A percentile compares a stretch with the other conserved stretches of the same genome.
Conservation (phyloP, 2,797 vertebrate genomes). For the Streptopelia turtur region DNA sequence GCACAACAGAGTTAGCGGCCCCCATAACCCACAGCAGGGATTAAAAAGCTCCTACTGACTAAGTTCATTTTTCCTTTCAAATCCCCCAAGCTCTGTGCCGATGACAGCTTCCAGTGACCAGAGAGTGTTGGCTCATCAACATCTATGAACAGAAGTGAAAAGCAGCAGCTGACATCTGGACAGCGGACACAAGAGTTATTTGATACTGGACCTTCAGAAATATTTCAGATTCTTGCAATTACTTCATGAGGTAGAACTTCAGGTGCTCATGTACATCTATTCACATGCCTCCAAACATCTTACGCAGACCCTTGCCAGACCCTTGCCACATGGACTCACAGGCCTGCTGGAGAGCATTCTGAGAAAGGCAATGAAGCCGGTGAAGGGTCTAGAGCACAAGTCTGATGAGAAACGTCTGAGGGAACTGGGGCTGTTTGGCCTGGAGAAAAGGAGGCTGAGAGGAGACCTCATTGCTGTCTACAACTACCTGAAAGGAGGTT, state of each 20-base stretch:
- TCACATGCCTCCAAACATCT: not conserved
- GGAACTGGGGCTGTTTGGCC: no score
- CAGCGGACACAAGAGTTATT: not conserved
- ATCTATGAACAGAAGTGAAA: not conserved
- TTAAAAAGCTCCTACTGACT: not conserved
- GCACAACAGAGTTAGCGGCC: not conserved
- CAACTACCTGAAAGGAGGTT: no score
- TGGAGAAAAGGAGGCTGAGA: no score
- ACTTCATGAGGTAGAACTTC: not conserved
- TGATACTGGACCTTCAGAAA: not conserved
- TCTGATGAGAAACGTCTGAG: no score
- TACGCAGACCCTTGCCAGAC: not conserved
- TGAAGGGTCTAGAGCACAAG: no score
- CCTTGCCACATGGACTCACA: not conserved
- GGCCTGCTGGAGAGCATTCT: no score
- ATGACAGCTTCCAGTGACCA: accelerated
- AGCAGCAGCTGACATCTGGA: not conserved
- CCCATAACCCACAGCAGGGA: not conserved
- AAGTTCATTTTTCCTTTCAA: not conserved
- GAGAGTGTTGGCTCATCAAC: not conserved
- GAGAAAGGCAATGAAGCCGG: no score
- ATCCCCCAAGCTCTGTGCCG: accelerated
- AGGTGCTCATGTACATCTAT: not conserved
- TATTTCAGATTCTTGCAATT: not conserved
- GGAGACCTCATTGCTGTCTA: no score